These are phyloP conservation scores for Clitarchus hookeri DNA, from an alignment of 2,888 invertebrate species.

Conservation along the genomic window DNA sequence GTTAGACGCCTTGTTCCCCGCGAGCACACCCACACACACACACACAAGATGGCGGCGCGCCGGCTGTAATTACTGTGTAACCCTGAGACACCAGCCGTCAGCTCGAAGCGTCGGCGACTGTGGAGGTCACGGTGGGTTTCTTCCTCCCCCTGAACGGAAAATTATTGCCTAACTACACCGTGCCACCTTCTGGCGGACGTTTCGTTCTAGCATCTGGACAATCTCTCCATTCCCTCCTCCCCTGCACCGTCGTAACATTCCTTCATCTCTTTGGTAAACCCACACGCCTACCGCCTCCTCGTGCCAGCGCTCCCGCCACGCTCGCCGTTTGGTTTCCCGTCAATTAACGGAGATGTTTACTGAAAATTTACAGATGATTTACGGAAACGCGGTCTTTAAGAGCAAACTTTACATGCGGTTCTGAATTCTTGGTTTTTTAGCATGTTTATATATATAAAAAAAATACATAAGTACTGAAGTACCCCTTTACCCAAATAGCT, in stretches of 20 bases:
- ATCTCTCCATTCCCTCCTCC: not conserved
- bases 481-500: too few relatives aligned
- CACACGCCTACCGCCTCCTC: too few relatives aligned
- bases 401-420: too few relatives aligned
- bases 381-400: too few relatives aligned
- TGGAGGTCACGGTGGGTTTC: not conserved
- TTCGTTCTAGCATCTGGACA: not conserved
- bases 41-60: not conserved
- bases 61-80: not conserved
- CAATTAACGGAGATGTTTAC: too few relatives aligned
- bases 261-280: too few relatives aligned
- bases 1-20: not conserved
- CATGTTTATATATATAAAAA: too few relatives aligned
- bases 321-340: too few relatives aligned
- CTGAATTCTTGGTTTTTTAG: too few relatives aligned
- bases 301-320: too few relatives aligned
- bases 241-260: not conserved
- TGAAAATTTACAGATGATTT: too few relatives aligned
- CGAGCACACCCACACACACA: not conserved
- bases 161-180: slow-evolving; percentile 10
- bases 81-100: not conserved
- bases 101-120: not conserved
- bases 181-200: not conserved
- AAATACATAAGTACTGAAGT: too few relatives aligned
- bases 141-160: slow-evolving; percentile 11